Evolutionary conservation across 2,888 invertebrate species (phyloP), one percentile per base, ranked within the genome.

Genomic region (Acleris holmiana): DNA sequence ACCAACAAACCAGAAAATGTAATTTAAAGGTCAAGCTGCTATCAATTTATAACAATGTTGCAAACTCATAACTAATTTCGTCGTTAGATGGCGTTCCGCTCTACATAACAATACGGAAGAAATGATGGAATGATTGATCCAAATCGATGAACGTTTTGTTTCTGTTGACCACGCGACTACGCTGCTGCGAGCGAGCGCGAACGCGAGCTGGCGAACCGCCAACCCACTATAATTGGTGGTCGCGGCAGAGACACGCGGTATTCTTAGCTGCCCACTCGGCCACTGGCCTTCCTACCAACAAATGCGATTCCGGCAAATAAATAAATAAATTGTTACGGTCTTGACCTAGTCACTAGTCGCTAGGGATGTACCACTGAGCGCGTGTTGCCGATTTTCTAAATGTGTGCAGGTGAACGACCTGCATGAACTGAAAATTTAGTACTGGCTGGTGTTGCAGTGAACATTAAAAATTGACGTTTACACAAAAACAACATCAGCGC

Each of bases 141-240:
- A 73, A 77, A 83, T 85, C 81, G 83, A 86, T 86, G 83, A 83
- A 79, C 77, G 78, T 76, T 84, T 65, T 80, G 86, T 87, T 86
- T 81, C 86, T 85, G 82, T 82, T 84, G 79, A 84, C 78, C 81
- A 82, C 82, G 79, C 81, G 80, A 76, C 67, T 68, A 71, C 76
- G 79, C 75, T n/a, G n/a, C n/a, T n/a, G n/a, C n/a, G n/a, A n/a
- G n/a, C n/a, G n/a, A n/a, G n/a, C n/a, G n/a, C 76, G 75, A 75
- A n/a, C n/a, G 89, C 91, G 88, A 87, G 77, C 94, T 96, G 96
- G 96, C 96, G 91, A 68, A 75, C 70, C 84, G 95, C 96, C 96
- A 96, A 95, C 94, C 94, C 94, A 94, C 96, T 96, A 96, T 96
- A 96, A 96, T 96, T 96, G 96, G 96, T 95, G 95, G 96, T 96